Base-by-base conservation (phyloP, 2,113 vertebrate species). In the Gasterosteus nipponicus region DNA sequence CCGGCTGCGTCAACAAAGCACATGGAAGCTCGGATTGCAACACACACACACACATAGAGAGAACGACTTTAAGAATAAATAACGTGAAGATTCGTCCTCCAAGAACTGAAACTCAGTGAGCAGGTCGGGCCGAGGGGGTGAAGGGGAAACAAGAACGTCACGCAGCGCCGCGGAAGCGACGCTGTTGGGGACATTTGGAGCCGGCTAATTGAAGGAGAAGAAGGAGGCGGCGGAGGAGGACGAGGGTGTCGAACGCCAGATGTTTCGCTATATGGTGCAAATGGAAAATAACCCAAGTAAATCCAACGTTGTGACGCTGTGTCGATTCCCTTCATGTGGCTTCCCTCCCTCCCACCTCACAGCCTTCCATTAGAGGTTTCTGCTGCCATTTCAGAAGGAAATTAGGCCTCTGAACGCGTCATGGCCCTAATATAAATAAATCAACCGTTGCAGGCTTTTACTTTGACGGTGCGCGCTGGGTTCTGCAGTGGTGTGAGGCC, bases 261-360 rank as follows among this genome's bases (percentile, higher is more conserved):
- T 91, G 90, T 91, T 85, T 44, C 53, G 85, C 83, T 84, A 46
- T 47, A 84, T 46, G 82, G 58, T 80, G 86, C 59, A 75, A 83
- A 80, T 84, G 87, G 89, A 91, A 93, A 90, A 69, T 64, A 58
- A 77, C 58, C 81, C 65, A 76, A 77, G 73, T 90, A 83, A 85
- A 90, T 79, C 77, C 67, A 57, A 73, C 87, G 73, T 77, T 68
- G 82, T 87, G 87, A 89, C 80, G 90, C 78, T 58, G 80, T 26
- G 70, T 78, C 64, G 71, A 84, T 78, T 89, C 81, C 81, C 86
- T 92, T 93, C 4, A 90, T 93, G 92, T 93, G 89, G 92, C 80
- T 77, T 57, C 63, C 22, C 81, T 77, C 76, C 69, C 65, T 80
- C 61, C 73, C 84, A 77, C 86, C 86, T 79, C 75, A 41, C 87